Evolutionary conservation across 2,113 vertebrate species (phyloP).

Genomic region (Chlorocebus sabaeus): DNA sequence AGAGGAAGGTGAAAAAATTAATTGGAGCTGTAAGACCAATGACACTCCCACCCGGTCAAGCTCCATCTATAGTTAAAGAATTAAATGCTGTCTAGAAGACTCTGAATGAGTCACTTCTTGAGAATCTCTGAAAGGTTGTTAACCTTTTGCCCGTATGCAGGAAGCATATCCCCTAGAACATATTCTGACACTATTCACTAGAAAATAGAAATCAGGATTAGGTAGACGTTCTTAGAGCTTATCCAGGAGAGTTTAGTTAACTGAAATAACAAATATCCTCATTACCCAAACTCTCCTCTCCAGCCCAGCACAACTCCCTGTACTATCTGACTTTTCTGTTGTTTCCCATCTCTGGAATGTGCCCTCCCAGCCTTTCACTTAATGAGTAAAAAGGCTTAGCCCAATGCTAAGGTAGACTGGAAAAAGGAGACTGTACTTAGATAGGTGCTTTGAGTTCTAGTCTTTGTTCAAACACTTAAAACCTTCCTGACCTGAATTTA

Average conservation of each 20-base stretch:
- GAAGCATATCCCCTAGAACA: neutral
- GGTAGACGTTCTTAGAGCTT: conserved; percentile 20
- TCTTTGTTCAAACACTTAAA: neutral
- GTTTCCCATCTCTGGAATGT: neutral
- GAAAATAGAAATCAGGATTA: conserved; percentile 14
- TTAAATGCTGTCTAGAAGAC: neutral
- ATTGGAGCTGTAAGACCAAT: conserved; percentile 7
- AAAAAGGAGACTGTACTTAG: neutral
- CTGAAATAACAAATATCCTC: conserved; percentile 18
- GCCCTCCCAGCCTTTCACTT: neutral
- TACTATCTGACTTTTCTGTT: neutral
- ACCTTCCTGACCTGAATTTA: neutral
- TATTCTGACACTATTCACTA: neutral
- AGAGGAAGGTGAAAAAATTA: neutral
- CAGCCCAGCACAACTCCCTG: neutral
- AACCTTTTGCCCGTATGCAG: neutral
- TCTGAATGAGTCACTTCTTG: conserved; percentile 8
- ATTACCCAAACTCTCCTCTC: neutral
- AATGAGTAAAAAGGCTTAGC: neutral
- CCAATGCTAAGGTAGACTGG: neutral
- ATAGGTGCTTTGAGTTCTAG: neutral
- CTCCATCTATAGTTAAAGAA: conserved; percentile 38
- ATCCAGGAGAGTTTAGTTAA: conserved; percentile 42
- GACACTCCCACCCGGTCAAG: neutral
- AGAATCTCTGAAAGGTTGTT: conserved; percentile 37